phyloP scores from a whole-genome alignment of 2,797 vertebrate species.

The Ctenopoma kingsleyae region DNA sequence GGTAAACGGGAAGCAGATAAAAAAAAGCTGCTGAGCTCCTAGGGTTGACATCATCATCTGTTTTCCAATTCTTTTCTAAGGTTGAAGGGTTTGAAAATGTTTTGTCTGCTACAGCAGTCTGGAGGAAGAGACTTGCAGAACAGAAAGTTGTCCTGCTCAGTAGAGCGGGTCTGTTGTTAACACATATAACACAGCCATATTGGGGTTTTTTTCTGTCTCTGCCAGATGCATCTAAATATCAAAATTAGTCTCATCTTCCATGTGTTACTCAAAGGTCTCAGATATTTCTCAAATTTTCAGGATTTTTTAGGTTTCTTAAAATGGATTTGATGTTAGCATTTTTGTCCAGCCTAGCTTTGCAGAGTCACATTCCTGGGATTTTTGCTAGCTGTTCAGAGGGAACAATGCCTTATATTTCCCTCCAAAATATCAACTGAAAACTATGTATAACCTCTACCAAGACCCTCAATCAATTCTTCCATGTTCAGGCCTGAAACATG shows the following conservation, averaged over 20 bases:
- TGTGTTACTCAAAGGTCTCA: no score
- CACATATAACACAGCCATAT: background rate
- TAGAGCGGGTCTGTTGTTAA: slow-evolving; percentile 32
- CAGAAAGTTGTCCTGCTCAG: slow-evolving; percentile 46
- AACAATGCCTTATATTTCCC: background rate
- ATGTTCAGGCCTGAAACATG: slow-evolving; percentile 21
- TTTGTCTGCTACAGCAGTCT: slow-evolving; percentile 37
- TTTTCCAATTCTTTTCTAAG: slow-evolving; percentile 45
- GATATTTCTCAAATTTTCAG: no score
- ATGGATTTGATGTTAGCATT: background rate
- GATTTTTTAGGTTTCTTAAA: background rate
- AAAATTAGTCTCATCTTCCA: no score
- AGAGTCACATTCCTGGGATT: slow-evolving; percentile 4
- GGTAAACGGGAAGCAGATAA: slow-evolving; percentile 80
- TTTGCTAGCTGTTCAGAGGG: background rate
- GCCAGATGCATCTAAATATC: no score
- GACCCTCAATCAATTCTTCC: background rate
- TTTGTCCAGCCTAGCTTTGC: background rate
- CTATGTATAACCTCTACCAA: background rate
- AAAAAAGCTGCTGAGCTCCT: slow-evolving; percentile 42
- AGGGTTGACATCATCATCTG: slow-evolving; percentile 62
- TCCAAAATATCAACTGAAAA: background rate
- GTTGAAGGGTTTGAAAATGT: slow-evolving; percentile 32
- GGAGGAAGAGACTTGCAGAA: slow-evolving; percentile 45
- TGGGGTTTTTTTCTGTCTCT: no score